Conservation (phyloP, 2,797 vertebrate genomes). For the Neosalanx taihuensis region DNA sequence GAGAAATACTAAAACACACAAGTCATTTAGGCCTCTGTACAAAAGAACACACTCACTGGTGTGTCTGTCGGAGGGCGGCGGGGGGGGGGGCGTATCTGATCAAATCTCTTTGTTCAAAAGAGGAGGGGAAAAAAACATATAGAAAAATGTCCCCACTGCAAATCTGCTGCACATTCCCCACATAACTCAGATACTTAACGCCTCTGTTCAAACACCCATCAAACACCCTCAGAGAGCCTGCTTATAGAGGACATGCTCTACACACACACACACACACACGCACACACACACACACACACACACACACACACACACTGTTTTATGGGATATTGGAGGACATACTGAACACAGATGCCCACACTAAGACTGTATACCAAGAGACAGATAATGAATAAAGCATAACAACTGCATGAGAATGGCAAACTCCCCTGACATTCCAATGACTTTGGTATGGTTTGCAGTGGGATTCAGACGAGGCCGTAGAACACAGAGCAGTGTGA, state of each 20-base stretch:
- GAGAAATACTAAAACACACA: background rate
- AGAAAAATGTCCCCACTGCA: constrained; percentile 49
- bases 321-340: constrained; percentile 4
- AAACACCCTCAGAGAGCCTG: constrained; percentile 61
- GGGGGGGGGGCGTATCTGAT: constrained; percentile 17
- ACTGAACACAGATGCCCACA: constrained; percentile 13
- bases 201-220: constrained; percentile 80
- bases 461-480: constrained; percentile 24
- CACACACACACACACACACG: constrained; percentile 16
- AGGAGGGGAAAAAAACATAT: constrained; percentile 38
- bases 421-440: constrained; percentile 16
- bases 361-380: background rate
- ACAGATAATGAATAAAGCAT: constrained; percentile 14
- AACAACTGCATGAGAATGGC: constrained; percentile 8
- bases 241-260: constrained; percentile 49
- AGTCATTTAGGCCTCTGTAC: background rate
- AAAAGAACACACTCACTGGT: background rate
- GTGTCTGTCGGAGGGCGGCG: constrained; percentile 1
- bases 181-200: constrained; percentile 76
- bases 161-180: constrained; percentile 75
- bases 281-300: constrained; percentile 2
- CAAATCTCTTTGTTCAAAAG: constrained; percentile 36
- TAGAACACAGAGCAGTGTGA: constrained; percentile 27
- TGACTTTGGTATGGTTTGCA: constrained; percentile 22
- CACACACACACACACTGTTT: constrained; percentile 5